Evolutionary conservation across 2,888 invertebrate species (phyloP), one percentile per base, ranked within the genome.

Genomic region (Drosophila colorata): DNA sequence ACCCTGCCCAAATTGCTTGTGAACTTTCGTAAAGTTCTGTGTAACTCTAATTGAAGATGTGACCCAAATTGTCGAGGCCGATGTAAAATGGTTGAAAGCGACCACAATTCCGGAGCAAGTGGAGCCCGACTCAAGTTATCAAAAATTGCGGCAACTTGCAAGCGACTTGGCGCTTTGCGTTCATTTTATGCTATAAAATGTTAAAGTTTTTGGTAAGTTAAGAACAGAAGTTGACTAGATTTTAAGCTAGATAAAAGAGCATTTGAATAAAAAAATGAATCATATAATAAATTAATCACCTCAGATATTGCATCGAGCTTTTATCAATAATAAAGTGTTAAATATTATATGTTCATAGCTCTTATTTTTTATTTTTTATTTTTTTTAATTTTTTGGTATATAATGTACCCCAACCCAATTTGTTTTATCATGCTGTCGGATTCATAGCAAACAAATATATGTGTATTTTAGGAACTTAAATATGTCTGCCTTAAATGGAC

Each of bases 11-110:
- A 80, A 70, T 71, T 83, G 65, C 57, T 41, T 52, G 59, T 61
- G 38, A 78, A 78, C 68, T 83, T 78, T 69, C 38, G 28, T 23
- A 51, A 63, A 73, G 55, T 58, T 71, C 18, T 37, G 53, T 55
- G 71, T 49, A 68, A 66, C 75, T 82, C 74, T 75, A 82, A 78
- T 83, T 80, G 86, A 82, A 82, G 74, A 61, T 79, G 59, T 68
- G 79, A 9, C 28, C 20, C 44, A 49, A 7, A 41, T 44, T 8
- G n/a, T 3, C 9, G 9, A 28, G 28, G 28, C 28, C 8, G 9
- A 8, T 9, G 28, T 28, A 28, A 28, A 28, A 9, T 9, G 8
- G 8, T 28, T 44, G 14, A 55, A 55, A 41, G 31, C n/a, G 28
- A 9, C 8, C 8, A 44, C 49, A 33, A 35, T 40, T 41, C 13